phyloP scores from a whole-genome alignment of 1,140 invertebrate species.

The Lepeophtheirus salmonis region DNA sequence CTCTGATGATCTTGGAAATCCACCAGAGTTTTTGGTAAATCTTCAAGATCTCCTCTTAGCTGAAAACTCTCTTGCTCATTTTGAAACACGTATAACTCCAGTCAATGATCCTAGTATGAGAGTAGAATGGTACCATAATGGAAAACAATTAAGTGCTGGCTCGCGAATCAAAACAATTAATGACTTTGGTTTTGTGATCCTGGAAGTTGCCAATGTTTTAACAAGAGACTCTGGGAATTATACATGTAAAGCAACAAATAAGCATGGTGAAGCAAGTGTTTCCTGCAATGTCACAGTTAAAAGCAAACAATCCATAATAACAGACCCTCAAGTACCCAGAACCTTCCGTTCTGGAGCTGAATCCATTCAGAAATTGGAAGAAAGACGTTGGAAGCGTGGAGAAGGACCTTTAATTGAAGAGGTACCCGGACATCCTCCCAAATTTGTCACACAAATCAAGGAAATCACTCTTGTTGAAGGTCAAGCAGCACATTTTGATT shows the following conservation, averaged over 20 bases:
- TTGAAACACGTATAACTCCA: conserved; percentile 73
- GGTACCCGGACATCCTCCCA: conserved; percentile 55
- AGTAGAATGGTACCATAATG: conserved; percentile 93
- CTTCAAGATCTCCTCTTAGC: conserved; percentile 59
- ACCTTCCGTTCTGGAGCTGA: conserved; percentile 68
- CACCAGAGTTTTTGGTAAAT: conserved; percentile 76
- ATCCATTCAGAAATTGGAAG: conserved; percentile 71
- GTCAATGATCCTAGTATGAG: conserved; percentile 75
- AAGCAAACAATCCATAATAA: conserved; percentile 62
- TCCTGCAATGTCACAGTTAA: conserved; percentile 64
- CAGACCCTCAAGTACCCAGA: conserved; percentile 69
- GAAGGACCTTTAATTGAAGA: conserved; percentile 53
- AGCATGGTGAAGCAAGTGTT: conserved; percentile 67
- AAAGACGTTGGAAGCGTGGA: conserved; percentile 63
- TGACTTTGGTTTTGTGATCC: conserved; percentile 79
- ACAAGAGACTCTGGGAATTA: conserved; percentile 69
- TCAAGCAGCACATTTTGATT: conserved; percentile 66
- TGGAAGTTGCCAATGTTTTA: conserved; percentile 71
- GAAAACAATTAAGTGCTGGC: conserved; percentile 63
- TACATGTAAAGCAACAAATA: conserved; percentile 70
- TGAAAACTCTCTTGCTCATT: conserved; percentile 76
- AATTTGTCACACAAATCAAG: conserved; percentile 60
- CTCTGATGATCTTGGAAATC: conserved; percentile 66
- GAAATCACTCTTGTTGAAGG: conserved; percentile 41
- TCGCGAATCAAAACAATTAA: conserved; percentile 75